Conservation (phyloP, 2,888 invertebrate genomes). For the Perizoma affinitatum region DNA sequence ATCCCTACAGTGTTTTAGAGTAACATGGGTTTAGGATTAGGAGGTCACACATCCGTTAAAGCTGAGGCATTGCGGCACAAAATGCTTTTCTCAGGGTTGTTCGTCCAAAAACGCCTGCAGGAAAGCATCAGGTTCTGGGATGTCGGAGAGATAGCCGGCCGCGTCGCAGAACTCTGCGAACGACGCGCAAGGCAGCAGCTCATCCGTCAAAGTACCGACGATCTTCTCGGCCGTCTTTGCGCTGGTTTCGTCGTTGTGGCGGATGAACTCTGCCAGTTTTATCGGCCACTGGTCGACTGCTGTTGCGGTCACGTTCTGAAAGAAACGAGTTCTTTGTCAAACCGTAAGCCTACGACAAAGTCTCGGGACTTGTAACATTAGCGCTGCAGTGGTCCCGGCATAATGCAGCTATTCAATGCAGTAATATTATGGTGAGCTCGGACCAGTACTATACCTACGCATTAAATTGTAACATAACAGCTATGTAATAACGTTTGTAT, state of each 20-base stretch:
- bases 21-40: conserved; percentile 33
- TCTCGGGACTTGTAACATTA: too few species aligned
- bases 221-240: conserved; percentile 94
- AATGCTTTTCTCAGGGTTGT: conserved; percentile 64
- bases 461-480: too few species aligned
- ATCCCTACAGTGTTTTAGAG: neutral
- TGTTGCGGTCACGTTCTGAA: conserved; percentile 87
- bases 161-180: conserved; percentile 97
- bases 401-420: too few species aligned
- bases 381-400: too few species aligned
- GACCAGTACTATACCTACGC: too few species aligned
- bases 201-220: conserved; percentile 92
- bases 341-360: too few species aligned
- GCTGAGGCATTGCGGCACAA: conserved; percentile 59
- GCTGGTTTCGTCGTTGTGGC: conserved; percentile 96
- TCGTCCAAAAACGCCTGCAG: conserved; percentile 62
- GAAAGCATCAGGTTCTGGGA: conserved; percentile 85
- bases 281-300: conserved; percentile 94
- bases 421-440: too few species aligned
- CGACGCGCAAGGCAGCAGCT: conserved; percentile 94
- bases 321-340: too few species aligned
- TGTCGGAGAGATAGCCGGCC: conserved; percentile 89
- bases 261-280: conserved; percentile 95
- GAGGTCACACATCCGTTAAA: conserved; percentile 64
- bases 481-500: too few species aligned